These are phyloP conservation scores for Glaucidium brasilianum DNA, from an alignment of 2,113 vertebrate species.

Conservation along the genomic window DNA sequence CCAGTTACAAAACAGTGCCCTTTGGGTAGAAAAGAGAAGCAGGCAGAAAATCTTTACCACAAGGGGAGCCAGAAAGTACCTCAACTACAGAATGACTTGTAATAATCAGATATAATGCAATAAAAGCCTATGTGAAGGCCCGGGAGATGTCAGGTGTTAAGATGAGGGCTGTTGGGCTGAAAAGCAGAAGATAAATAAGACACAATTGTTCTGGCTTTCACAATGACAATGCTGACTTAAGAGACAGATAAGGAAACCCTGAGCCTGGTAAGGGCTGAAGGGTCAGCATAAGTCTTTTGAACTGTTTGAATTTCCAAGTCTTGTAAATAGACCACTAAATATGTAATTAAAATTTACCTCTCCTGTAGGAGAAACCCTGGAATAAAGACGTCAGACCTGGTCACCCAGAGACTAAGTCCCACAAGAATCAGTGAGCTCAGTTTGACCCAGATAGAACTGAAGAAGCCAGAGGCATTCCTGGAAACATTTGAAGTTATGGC, in stretches of 20 bases:
- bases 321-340: not conserved
- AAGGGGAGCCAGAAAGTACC: not conserved
- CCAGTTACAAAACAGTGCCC: not conserved
- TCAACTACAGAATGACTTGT: not conserved
- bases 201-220: not conserved
- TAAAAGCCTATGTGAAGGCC: not conserved
- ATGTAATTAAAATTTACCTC: not conserved
- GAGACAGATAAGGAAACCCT: not conserved
- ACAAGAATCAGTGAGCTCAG: not conserved
- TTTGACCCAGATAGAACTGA: not conserved
- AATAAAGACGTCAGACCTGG: not conserved
- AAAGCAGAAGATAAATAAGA: not conserved
- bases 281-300: not conserved
- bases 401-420: not conserved
- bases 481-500: not conserved
- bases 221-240: not conserved
- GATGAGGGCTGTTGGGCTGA: not conserved
- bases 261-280: not conserved
- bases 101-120: not conserved
- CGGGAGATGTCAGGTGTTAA: not conserved
- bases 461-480: not conserved
- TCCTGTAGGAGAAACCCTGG: not conserved
- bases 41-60: not conserved
- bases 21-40: not conserved
- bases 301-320: not conserved